phyloP scores from a whole-genome alignment of 2,797 vertebrate species.

The Micromesistius poutassou region DNA sequence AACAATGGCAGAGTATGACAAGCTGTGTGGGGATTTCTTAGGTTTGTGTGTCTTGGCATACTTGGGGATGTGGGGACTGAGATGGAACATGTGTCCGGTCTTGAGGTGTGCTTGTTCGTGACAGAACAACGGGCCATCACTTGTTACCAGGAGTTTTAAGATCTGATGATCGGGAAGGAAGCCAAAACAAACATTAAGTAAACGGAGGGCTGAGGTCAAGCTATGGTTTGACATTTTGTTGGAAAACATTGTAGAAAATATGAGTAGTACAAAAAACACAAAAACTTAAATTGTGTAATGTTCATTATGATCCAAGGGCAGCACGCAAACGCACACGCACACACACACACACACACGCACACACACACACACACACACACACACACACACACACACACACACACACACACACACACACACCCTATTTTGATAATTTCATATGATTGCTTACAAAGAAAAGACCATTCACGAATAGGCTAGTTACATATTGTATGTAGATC shows the following conservation, averaged over 20 bases:
- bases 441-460: constrained; percentile 1
- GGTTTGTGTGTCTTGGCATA: constrained; percentile 9
- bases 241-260: neutral
- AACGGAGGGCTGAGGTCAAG: constrained; percentile 7
- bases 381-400: neutral
- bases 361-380: constrained; percentile 2
- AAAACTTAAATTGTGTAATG: neutral
- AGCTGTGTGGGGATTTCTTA: neutral
- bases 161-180: constrained; percentile 16
- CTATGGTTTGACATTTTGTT: neutral
- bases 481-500: neutral
- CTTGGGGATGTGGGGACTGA: constrained; percentile 17
- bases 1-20: neutral
- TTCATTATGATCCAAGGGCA: neutral
- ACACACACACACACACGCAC: neutral
- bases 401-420: neutral
- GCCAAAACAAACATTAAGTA: constrained; percentile 36
- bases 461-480: neutral
- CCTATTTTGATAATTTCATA: neutral
- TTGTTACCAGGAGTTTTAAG: constrained; percentile 34
- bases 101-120: constrained; percentile 44
- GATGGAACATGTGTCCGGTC: constrained; percentile 48
- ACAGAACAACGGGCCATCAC: constrained; percentile 29
- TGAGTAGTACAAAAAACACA: neutral
- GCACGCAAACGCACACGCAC: neutral